Evolutionary conservation across 1,140 invertebrate genomes (phyloP).

Genomic region (Euborellia annulipes): DNA sequence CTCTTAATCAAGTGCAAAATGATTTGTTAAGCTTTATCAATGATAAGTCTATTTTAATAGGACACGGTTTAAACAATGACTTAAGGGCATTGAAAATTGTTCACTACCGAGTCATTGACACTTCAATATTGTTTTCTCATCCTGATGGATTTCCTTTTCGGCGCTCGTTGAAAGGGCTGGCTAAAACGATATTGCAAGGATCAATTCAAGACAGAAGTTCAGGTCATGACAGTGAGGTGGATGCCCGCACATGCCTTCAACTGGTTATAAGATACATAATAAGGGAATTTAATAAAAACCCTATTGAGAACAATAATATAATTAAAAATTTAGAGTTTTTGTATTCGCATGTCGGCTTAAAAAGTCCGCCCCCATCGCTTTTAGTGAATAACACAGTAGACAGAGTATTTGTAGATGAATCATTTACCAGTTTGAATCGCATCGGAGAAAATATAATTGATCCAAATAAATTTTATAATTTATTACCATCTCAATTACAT

Average conservation of each 20-base stretch:
- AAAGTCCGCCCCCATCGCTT: too few species aligned
- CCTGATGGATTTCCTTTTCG: conserved; percentile 56
- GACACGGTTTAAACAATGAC: conserved; percentile 91
- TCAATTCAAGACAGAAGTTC: conserved; percentile 84
- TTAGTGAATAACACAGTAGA: too few species aligned
- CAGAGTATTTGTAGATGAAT: too few species aligned
- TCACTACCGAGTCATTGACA: conserved; percentile 77
- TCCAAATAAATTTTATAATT: too few species aligned
- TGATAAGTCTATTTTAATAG: conserved; percentile 77
- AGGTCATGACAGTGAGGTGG: conserved; percentile 93
- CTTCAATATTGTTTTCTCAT: conserved; percentile 69
- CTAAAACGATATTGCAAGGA: conserved; percentile 69
- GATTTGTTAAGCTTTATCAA: conserved; percentile 63
- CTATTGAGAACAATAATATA: too few species aligned
- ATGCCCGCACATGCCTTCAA: conserved; percentile 83
- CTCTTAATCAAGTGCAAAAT: conserved; percentile 63
- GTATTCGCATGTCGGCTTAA: too few species aligned
- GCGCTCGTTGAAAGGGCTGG: conserved; percentile 58
- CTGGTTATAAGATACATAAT: conserved; percentile 31
- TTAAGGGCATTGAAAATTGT: conserved; percentile 69
- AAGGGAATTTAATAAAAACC: too few species aligned
- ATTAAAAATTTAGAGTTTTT: too few species aligned
- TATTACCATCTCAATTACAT: too few species aligned
- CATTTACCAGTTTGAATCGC: too few species aligned
- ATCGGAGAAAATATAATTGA: too few species aligned